Evolutionary conservation across 2,888 invertebrate species (phyloP).

Genomic region (Pandemis heparana): DNA sequence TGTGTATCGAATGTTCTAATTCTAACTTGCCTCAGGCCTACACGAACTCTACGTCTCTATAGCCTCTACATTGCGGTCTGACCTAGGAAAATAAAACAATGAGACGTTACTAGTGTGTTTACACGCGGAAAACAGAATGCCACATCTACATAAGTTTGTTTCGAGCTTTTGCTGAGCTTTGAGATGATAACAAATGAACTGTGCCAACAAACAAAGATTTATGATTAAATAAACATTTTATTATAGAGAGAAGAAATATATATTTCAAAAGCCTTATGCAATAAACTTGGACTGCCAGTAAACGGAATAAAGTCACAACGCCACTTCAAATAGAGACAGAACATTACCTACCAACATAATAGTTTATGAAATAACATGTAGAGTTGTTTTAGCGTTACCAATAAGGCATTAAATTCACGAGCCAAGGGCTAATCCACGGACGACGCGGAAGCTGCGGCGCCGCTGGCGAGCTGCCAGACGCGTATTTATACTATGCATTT

Average conservation of each 20-base stretch:
- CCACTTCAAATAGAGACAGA: not conserved
- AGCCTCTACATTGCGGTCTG: not conserved
- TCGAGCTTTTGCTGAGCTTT: not conserved
- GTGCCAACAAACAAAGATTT: constrained; percentile 10
- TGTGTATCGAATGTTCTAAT: not conserved
- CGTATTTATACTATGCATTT: constrained; percentile 19
- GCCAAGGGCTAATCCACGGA: not conserved
- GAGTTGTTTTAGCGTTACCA: not conserved
- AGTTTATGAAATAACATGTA: not conserved
- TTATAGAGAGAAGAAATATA: not conserved
- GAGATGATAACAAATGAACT: not conserved
- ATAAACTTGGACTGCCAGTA: not conserved
- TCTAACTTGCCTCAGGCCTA: not conserved
- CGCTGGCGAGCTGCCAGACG: constrained; percentile 8
- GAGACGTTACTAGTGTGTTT: not conserved
- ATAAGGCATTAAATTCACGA: constrained; percentile 19
- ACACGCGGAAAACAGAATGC: not conserved
- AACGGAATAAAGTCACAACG: not conserved
- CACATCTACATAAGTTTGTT: not conserved
- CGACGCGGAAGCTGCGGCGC: constrained; percentile 10
- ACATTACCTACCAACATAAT: not conserved
- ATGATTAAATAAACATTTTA: not conserved
- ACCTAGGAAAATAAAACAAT: not conserved
- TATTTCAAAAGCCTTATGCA: not conserved
- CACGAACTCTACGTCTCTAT: too few species aligned